Percentiles rank a stretch among this genome's conserved stretches.
phyloP scores from a whole-genome alignment of 2,797 vertebrate genomes.

The Muscicapa comitata region DNA sequence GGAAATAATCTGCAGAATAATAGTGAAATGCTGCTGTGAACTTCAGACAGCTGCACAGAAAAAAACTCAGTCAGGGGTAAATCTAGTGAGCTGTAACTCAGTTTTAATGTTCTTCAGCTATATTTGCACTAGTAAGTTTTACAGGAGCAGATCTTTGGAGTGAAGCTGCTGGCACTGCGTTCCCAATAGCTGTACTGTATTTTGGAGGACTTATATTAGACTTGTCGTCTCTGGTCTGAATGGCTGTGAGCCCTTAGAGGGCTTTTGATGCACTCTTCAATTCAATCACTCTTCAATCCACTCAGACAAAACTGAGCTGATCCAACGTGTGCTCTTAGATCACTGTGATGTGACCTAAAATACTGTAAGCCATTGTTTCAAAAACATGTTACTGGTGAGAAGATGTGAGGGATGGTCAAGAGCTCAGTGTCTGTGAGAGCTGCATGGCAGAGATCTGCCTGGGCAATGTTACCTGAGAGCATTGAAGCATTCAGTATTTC shows the following conservation, averaged over 20 bases:
- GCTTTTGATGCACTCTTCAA: neutral
- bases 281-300: neutral
- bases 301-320: neutral
- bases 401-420: neutral
- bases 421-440: neutral
- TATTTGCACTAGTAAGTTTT: neutral
- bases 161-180: neutral
- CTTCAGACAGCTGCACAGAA: neutral
- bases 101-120: neutral
- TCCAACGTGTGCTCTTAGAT: neutral
- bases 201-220: neutral
- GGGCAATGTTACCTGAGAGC: rapidly evolving
- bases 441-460: neutral
- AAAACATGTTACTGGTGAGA: neutral
- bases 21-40: neutral
- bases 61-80: neutral
- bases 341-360: rapidly evolving
- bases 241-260: neutral
- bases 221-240: neutral
- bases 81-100: neutral
- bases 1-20: neutral
- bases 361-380: neutral
- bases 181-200: neutral
- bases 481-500: neutral
- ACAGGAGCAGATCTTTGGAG: neutral